Base-by-base conservation (phyloP, 2,888 invertebrate species). In the Chironomus tentans region DNA sequence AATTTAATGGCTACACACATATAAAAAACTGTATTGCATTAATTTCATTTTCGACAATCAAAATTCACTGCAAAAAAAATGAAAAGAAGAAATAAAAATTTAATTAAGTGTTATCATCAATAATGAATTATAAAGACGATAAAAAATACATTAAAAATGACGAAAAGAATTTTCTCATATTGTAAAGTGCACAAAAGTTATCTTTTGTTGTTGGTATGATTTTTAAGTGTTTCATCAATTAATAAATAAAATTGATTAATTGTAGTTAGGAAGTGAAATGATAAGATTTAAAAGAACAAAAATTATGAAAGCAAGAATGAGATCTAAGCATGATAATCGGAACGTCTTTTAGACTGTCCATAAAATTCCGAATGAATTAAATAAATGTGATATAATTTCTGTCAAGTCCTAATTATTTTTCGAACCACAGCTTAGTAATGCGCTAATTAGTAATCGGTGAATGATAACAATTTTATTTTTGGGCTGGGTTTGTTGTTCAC, bases 41-140 rank as follows among this genome's bases (percentile, higher is more conserved):
- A 15, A 70, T 71, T 71, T 71, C 22, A 1, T 71, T 65, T 71
- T 71, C 56, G 71, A 71, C 71, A 71, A 71, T 71, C 71, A 71
- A 65, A 65, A 18, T 38, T 56, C 56, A 56, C 15, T 56, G 15
- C 69, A 69, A 69, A 38, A 69, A 38, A 24, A 56, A n/a, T n/a
- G 12, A 13, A 10, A 22, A 18, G 18, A 46, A 12, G 18, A 18
- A 70, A 70, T 70, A 24, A 22, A 21, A 47, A 24, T 71, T 71
- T 24, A 71, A 71, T 48, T 71, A 56, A 50, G 21, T 71, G 71
- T 71, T 71, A 71, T 47, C 46, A 71, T 46, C 47, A 18, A 10
- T 18, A 38, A 47, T 46, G 47, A 70, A 5, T 5, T 18, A 56
- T 56, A 18, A 56, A 56, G 56, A 56, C n/a, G 15, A 56, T 38